A percentile compares a stretch with the other conserved stretches of the same genome.
These are phyloP conservation scores for Xiphophorus maculatus DNA, from an alignment of 2,113 vertebrate species.

Conservation along the genomic window DNA sequence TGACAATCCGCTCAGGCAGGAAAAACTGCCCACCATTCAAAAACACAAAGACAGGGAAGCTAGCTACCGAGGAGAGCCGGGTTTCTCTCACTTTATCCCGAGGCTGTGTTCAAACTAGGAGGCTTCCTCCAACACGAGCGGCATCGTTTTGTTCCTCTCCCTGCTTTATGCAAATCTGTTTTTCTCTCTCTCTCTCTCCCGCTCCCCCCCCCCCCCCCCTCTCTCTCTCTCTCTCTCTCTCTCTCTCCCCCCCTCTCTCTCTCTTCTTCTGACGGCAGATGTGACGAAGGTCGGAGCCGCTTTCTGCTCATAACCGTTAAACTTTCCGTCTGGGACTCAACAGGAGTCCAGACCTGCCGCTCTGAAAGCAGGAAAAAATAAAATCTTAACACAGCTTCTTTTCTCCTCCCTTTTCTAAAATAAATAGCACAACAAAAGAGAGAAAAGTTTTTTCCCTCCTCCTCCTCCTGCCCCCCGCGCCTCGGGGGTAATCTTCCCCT, in stretches of 20 bases:
- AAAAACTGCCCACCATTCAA: slow-evolving; percentile 48
- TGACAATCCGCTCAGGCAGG: slow-evolving; percentile 39
- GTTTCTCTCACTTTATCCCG: slow-evolving; percentile 39
- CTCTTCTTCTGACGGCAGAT: not conserved
- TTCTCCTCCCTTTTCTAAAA: not conserved
- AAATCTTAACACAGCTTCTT: slow-evolving; percentile 6
- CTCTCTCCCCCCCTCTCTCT: too few species aligned
- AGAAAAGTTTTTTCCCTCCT: slow-evolving; percentile 33
- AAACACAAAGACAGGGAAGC: slow-evolving; percentile 27
- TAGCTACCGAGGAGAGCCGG: slow-evolving; percentile 47
- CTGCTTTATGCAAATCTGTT: slow-evolving; percentile 9
- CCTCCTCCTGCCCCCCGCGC: slow-evolving; percentile 3
- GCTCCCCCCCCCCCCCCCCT: fast-evolving
- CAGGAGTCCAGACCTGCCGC: not conserved
- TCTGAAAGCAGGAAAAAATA: not conserved
- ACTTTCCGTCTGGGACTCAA: not conserved
- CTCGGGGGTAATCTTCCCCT: slow-evolving; percentile 25
- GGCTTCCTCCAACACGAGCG: not conserved
- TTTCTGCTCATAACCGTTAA: slow-evolving; percentile 19
- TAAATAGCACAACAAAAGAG: slow-evolving; percentile 43
- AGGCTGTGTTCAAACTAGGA: slow-evolving; percentile 16
- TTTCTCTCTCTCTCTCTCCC: not conserved
- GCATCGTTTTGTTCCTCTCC: not conserved
- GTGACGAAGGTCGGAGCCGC: not conserved
- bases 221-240: too few species aligned